A percentile compares a stretch with the other conserved stretches of the same genome.
Conservation (phyloP, 2,888 invertebrate species). For the Pycnomerus fuliginosus region DNA sequence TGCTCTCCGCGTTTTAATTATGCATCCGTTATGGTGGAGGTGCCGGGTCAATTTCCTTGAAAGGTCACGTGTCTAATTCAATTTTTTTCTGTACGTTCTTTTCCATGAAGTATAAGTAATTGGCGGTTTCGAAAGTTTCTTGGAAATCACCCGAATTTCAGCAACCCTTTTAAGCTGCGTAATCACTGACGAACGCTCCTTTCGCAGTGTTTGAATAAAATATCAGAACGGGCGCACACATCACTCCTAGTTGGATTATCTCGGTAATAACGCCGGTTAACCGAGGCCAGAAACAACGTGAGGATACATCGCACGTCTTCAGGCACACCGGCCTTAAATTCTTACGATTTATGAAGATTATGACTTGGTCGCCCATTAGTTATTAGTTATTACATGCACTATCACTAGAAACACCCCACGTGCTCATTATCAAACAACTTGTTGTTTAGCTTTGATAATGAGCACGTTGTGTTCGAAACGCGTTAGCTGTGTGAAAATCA, state of each 20-base stretch:
- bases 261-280: slow-evolving; percentile 16
- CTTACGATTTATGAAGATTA: neutral
- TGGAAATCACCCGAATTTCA: slow-evolving; percentile 17
- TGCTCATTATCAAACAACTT: neutral
- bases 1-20: slow-evolving; percentile 16
- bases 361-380: neutral
- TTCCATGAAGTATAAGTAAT: slow-evolving; percentile 18
- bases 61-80: slow-evolving; percentile 10
- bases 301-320: slow-evolving; percentile 1
- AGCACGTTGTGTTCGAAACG: too few species aligned
- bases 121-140: slow-evolving; percentile 13
- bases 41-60: slow-evolving; percentile 7
- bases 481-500: too few species aligned
- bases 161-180: slow-evolving; percentile 19
- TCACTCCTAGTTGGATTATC: slow-evolving; percentile 14
- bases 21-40: slow-evolving; percentile 10
- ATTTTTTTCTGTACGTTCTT: slow-evolving; percentile 7
- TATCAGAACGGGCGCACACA: slow-evolving; percentile 18
- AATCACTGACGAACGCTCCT: slow-evolving; percentile 21
- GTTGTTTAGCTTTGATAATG: neutral
- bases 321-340: neutral
- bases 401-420: neutral
- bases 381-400: neutral
- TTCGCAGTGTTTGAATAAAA: slow-evolving; percentile 20
- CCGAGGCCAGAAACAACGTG: slow-evolving; percentile 10